Percentiles rank a stretch among this genome's conserved stretches.
phyloP scores from a whole-genome alignment of 1,140 invertebrate genomes.

The Neelides sp. region DNA sequence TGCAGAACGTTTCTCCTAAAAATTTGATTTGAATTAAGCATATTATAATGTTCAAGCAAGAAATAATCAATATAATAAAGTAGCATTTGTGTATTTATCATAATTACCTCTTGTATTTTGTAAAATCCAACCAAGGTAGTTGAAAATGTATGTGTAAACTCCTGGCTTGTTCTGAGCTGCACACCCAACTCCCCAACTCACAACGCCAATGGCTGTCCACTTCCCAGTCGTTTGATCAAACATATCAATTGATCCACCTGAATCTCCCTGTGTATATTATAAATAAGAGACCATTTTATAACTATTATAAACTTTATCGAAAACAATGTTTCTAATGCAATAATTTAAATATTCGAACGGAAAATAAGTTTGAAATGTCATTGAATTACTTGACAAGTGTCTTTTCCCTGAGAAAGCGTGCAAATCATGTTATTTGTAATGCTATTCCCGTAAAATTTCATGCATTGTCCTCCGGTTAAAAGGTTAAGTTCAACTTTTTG shows the following conservation, averaged over 20 bases:
- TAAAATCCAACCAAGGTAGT: slow-evolving; percentile 51
- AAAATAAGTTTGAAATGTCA: too few relatives aligned
- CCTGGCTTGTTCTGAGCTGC: slow-evolving; percentile 53
- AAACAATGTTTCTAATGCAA: too few relatives aligned
- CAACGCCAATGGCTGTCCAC: slow-evolving; percentile 30
- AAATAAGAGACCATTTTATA: neutral
- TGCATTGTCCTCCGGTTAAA: neutral
- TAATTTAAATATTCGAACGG: too few relatives aligned
- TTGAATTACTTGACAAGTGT: slow-evolving; percentile 17
- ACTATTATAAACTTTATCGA: neutral
- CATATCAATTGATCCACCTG: slow-evolving; percentile 5
- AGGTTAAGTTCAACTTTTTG: slow-evolving; percentile 15
- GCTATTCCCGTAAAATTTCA: slow-evolving; percentile 11
- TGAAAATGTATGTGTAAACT: slow-evolving; percentile 49
- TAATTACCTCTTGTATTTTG: too few relatives aligned
- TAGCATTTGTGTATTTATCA: too few relatives aligned
- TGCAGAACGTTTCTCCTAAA: too few relatives aligned
- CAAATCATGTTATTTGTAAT: slow-evolving; percentile 8
- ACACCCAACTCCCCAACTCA: slow-evolving; percentile 56
- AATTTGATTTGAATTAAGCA: too few relatives aligned
- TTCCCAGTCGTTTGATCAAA: neutral
- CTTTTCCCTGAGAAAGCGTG: neutral
- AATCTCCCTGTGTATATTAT: too few relatives aligned
- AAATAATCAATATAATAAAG: too few relatives aligned
- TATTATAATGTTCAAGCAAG: too few relatives aligned